Evolutionary conservation across 2,113 vertebrate genomes (phyloP), one percentile per base, ranked within the genome.

Genomic region (Scalopus aquaticus): DNA sequence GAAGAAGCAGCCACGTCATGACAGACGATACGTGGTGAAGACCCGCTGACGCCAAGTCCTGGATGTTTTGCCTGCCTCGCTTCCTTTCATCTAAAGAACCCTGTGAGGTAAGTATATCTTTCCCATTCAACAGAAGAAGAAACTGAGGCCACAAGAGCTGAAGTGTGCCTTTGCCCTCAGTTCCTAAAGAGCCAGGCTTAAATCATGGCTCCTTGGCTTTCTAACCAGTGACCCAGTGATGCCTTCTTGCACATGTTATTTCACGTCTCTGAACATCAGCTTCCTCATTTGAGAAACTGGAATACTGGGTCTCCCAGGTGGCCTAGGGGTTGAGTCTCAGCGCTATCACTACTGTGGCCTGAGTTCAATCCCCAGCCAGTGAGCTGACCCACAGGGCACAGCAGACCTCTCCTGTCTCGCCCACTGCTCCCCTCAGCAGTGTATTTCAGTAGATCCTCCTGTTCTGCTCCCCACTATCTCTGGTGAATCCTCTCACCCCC

Each of bases 21-120:
- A 39, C 0, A 30, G 32, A 9, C 49, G 22, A 8, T 1, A 19
- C 0, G 42, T 54, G 26, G 19, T 3, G 15, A 7, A 39, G 2
- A n/a, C 51, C 37, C 24, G 0, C 26, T 5, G 20, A 7, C 0
- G n/a, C n/a, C 37, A 19, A 76, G 35, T 30, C 0, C 24, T 3
- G 22, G 3, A 6, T 13, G 3, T 22, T 24, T 9, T 22, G 46
- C 32, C 12, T 3, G 2, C 54, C 51, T 70, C 37, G 20, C 9
- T 88, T 76, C 58, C 37, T 74, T 85, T 65, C 32, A 49, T 30
- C 67, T 30, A 62, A 69, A 76, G 4, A 76, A 76, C 37, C 24
- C 54, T 39, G 22, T 26, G 13, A 77, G 19, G 10, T 10, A 70
- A 81, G 46, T 17, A 42, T n/a, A 28, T 19, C 20, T 5, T 76